Base-by-base conservation (phyloP, 2,113 vertebrate genomes). In the Promerops cafer region DNA sequence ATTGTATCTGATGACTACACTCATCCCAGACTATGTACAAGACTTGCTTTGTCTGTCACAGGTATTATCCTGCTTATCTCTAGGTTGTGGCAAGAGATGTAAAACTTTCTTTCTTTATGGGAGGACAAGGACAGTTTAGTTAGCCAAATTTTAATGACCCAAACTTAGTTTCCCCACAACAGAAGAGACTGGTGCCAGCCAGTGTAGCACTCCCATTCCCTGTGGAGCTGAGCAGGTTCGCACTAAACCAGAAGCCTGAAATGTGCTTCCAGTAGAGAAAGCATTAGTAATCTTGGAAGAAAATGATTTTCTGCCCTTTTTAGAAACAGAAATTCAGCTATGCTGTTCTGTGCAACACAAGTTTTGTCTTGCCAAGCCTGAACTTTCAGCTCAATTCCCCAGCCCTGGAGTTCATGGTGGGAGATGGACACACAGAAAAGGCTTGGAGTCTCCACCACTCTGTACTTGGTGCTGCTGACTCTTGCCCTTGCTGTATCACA, bases 241-340 rank as follows among this genome's bases (percentile, higher is more conserved):
- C 20, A 27, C 18, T 33, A 50, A 91, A 37, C 37, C 33, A 85
- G 78, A 45, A 80, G 42, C 63, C n/a, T 82, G 30, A 91, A 87
- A 83, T 59, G 24, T 66, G 50, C 59, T 64, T 93, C 89, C 33
- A 33, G 30, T 20, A 74, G 50, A 88, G 78, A 40, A 87, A 65
- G 23, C 13, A 30, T 95, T 88, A 69, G 57, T 69, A 60, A 57
- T 89, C 39, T 76, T 87, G 61, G 40, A 84, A 79, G 28, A 79
- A 66, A 84, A 90, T 39, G 11, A 47, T 90, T 81, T 92, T 91
- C 56, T 82, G 26, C 28, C 53, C 21, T 56, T 75, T 92, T 84
- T 89, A 75, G 69, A 72, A 89, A 84, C 53, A 89, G 39, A 65
- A 91, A 59, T 54, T 54, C 30, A 65, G 12, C 31, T 1, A 1